These are phyloP conservation scores for Ceriagrion tenellum DNA, from an alignment of 2,888 invertebrate genomes.

Conservation along the genomic window DNA sequence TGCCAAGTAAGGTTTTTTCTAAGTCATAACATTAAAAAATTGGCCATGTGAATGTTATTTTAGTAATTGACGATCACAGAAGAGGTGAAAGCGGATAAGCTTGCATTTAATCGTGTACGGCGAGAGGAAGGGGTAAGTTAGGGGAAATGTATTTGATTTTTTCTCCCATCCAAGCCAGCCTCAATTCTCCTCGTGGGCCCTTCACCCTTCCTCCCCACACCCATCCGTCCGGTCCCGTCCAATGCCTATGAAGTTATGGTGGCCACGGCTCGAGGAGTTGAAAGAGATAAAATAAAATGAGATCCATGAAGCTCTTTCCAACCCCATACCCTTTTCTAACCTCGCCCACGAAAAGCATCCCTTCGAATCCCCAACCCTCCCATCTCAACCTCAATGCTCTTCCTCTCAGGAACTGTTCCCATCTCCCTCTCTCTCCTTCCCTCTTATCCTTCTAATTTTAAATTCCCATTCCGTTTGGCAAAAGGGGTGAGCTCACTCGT, in stretches of 20 bases:
- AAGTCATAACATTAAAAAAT: too few species aligned
- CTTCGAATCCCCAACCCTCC: not conserved
- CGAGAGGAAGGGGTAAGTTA: not conserved
- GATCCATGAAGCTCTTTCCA: conserved; percentile 31
- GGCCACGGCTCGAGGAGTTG: conserved; percentile 49
- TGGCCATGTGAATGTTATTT: too few species aligned
- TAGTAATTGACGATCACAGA: too few species aligned
- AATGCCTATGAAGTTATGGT: conserved; percentile 24
- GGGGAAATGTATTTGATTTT: not conserved
- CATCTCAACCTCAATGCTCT: not conserved
- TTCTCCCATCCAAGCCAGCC: not conserved
- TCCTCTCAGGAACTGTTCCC: not conserved
- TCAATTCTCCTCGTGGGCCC: not conserved
- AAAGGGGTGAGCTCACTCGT: not conserved
- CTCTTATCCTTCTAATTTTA: conserved; percentile 65
- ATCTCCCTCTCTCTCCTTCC: not conserved
- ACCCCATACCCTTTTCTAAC: not conserved
- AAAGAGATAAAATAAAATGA: conserved; percentile 64
- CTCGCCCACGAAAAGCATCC: not conserved
- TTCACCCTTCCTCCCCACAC: not conserved
- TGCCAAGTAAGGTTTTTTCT: too few species aligned
- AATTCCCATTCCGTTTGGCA: conserved; percentile 64
- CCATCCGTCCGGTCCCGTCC: conserved; percentile 2
- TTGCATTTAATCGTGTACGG: too few species aligned
- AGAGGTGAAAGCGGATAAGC: too few species aligned